phyloP scores from a whole-genome alignment of 1,140 invertebrate species.

The Wiebesia pumilae region DNA sequence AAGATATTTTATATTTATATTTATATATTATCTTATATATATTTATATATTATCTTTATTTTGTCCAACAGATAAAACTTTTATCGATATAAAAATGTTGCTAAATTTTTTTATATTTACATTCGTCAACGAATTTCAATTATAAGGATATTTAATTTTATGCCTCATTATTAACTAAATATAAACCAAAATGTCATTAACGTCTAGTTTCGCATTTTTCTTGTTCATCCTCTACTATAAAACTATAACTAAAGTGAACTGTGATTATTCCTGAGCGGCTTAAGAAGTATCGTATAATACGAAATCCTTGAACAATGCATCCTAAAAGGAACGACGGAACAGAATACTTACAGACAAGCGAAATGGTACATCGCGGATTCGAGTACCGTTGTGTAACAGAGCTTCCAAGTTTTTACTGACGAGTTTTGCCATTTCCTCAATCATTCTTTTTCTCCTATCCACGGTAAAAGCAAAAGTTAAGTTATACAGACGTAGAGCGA shows the following conservation, averaged over 20 bases:
- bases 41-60: too few relatives aligned
- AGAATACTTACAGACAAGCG: neutral
- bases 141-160: neutral
- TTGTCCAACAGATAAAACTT: too few relatives aligned
- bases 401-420: slow-evolving; percentile 22
- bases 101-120: too few relatives aligned
- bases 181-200: neutral
- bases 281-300: slow-evolving; percentile 20
- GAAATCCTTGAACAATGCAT: slow-evolving; percentile 23
- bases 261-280: slow-evolving; percentile 28
- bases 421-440: slow-evolving; percentile 1
- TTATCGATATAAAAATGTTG: too few relatives aligned
- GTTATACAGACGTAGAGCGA: neutral
- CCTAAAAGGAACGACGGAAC: neutral
- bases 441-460: neutral
- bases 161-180: neutral
- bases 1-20: too few relatives aligned
- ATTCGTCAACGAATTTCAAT: too few relatives aligned
- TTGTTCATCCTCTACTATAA: neutral
- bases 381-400: neutral
- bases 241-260: neutral
- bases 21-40: too few relatives aligned
- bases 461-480: neutral
- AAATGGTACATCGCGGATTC: neutral
- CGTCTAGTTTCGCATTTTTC: neutral